Conservation (phyloP, 2,797 vertebrate species). For the Decapterus maruadsi region DNA sequence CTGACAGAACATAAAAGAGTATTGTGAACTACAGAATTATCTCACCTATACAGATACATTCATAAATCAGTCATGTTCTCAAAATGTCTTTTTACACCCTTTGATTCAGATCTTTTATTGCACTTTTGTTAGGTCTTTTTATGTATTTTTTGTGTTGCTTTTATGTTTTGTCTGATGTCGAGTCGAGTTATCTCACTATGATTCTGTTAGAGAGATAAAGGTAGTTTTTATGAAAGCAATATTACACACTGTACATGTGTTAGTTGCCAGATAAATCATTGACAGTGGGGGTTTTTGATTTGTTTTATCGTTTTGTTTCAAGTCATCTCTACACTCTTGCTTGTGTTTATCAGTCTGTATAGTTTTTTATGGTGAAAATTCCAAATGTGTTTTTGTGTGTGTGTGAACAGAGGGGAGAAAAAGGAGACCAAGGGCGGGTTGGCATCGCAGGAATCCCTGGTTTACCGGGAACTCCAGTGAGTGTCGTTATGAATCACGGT, state of each 20-base stretch:
- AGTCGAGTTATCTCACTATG: not conserved
- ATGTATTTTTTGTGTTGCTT: not conserved
- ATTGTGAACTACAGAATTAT: not conserved
- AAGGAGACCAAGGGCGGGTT: conserved; percentile 82
- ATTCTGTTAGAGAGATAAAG: not conserved
- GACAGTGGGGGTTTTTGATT: not conserved
- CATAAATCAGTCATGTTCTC: not conserved
- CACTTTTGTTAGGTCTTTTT: not conserved
- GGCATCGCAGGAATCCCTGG: conserved; percentile 88
- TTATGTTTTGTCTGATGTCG: not conserved
- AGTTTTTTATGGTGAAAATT: not conserved
- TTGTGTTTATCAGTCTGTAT: not conserved
- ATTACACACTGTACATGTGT: not conserved
- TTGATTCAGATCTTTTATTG: not conserved
- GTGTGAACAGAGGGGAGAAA: conserved; percentile 79
- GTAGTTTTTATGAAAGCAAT: not conserved
- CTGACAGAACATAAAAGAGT: not conserved
- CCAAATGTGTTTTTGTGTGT: not conserved
- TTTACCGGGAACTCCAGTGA: conserved; percentile 86
- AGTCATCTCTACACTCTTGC: not conserved
- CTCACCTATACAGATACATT: not conserved
- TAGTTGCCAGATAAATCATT: not conserved
- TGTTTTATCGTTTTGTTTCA: not conserved
- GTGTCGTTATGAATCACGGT: conserved; percentile 45
- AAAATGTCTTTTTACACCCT: not conserved